Conservation (phyloP, 1,140 invertebrate species). For the Andrena cerasifolii region DNA sequence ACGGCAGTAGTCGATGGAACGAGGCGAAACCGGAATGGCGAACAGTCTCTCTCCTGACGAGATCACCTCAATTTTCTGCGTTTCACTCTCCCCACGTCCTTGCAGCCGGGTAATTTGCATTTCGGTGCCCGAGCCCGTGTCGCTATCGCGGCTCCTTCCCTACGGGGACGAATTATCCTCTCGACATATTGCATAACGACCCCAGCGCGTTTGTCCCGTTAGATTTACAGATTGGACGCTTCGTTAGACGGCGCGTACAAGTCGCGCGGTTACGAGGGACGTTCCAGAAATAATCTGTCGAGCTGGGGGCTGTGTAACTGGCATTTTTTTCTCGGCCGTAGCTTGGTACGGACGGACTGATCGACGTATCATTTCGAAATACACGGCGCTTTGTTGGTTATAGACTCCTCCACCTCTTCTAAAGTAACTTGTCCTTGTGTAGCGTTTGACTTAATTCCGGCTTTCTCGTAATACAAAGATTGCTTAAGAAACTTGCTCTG, state of each 20-base stretch:
- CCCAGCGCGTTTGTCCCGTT: conserved; percentile 62
- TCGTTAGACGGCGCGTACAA: conserved; percentile 16
- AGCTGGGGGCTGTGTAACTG: neutral
- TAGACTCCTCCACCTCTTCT: too few relatives aligned
- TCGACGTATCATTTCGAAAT: too few relatives aligned
- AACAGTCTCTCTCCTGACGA: conserved; percentile 25
- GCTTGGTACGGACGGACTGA: too few relatives aligned
- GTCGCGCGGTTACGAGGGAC: neutral
- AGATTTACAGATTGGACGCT: conserved; percentile 63
- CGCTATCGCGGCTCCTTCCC: conserved; percentile 59
- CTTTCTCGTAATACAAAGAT: too few relatives aligned
- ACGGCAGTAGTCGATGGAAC: conserved; percentile 4
- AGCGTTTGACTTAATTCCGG: too few relatives aligned
- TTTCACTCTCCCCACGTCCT: conserved; percentile 62
- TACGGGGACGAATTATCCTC: conserved; percentile 72
- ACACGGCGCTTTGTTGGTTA: too few relatives aligned
- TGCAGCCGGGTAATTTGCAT: conserved; percentile 71
- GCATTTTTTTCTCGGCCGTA: neutral
- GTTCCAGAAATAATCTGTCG: conserved; percentile 1
- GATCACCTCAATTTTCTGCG: conserved; percentile 51
- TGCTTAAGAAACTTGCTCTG: too few relatives aligned
- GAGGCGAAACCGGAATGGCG: conserved; percentile 37
- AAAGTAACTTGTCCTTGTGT: too few relatives aligned
- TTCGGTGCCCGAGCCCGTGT: conserved; percentile 57
- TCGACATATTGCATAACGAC: conserved; percentile 72